phyloP scores from a whole-genome alignment of 2,888 invertebrate species.

The Arctia plantaginis region DNA sequence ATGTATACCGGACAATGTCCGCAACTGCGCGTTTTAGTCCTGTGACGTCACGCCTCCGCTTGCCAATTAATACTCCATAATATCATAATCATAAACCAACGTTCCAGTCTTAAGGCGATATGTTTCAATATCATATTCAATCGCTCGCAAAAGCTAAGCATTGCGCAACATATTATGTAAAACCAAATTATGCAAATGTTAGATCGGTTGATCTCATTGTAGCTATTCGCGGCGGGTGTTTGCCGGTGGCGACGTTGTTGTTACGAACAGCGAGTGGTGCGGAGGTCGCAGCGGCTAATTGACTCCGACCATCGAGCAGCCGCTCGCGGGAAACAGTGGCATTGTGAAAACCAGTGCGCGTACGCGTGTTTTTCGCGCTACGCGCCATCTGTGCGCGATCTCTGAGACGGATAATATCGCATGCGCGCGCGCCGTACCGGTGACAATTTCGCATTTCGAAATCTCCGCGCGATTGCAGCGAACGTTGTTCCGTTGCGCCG shows the following conservation, averaged over 20 bases:
- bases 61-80: conserved; percentile 64
- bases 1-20: conserved; percentile 56
- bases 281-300: conserved; percentile 58
- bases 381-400: conserved; percentile 58
- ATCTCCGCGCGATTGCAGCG: conserved; percentile 68
- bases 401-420: conserved; percentile 51
- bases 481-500: conserved; percentile 61
- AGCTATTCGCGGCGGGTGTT: conserved; percentile 58
- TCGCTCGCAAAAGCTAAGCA: conserved; percentile 31
- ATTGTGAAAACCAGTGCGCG: conserved; percentile 75
- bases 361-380: conserved; percentile 74
- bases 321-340: conserved; percentile 74
- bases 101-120: conserved; percentile 66
- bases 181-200: conserved; percentile 65
- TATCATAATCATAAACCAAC: conserved; percentile 71
- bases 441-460: conserved; percentile 76
- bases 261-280: conserved; percentile 62
- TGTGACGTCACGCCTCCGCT: conserved; percentile 62
- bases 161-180: conserved; percentile 40
- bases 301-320: conserved; percentile 49
- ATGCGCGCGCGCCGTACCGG: conserved; percentile 58
- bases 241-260: conserved; percentile 53
- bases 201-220: conserved; percentile 57
- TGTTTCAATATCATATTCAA: conserved; percentile 50
- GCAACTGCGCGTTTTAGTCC: conserved; percentile 46